A percentile compares a stretch with the other conserved stretches of the same genome.
phyloP scores from a whole-genome alignment of 2,888 invertebrate species.

The Eristalinus sepulchralis region DNA sequence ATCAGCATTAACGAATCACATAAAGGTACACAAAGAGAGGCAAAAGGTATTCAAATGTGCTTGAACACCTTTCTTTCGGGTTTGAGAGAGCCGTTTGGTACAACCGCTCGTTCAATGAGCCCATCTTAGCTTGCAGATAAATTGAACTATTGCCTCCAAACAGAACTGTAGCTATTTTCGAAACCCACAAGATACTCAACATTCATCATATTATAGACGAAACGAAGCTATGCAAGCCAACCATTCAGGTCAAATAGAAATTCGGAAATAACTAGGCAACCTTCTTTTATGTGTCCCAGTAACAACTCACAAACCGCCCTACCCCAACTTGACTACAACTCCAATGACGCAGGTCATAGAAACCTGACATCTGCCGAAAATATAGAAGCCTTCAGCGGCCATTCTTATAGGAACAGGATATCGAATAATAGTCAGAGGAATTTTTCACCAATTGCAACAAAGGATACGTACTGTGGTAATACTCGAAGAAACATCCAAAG shows the following conservation, averaged over 20 bases:
- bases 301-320: background rate
- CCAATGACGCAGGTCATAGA: background rate
- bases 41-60: constrained; percentile 47
- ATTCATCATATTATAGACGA: background rate
- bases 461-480: constrained; percentile 22
- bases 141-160: too few relatives aligned
- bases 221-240: background rate
- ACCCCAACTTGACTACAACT: background rate
- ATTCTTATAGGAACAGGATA: too few relatives aligned
- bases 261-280: background rate
- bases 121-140: too few relatives aligned
- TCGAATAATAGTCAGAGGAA: too few relatives aligned
- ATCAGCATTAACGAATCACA: constrained; percentile 28
- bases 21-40: constrained; percentile 46
- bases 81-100: constrained; percentile 54
- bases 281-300: background rate
- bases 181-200: background rate
- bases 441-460: background rate
- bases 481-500: background rate
- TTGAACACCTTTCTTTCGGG: constrained; percentile 50
- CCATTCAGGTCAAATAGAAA: background rate
- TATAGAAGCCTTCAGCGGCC: too few relatives aligned
- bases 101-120: constrained; percentile 55
- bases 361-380: background rate
- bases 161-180: too few relatives aligned